Evolutionary conservation across 2,797 vertebrate species (phyloP).

Genomic region (Myiothlypis chrysogaster): DNA sequence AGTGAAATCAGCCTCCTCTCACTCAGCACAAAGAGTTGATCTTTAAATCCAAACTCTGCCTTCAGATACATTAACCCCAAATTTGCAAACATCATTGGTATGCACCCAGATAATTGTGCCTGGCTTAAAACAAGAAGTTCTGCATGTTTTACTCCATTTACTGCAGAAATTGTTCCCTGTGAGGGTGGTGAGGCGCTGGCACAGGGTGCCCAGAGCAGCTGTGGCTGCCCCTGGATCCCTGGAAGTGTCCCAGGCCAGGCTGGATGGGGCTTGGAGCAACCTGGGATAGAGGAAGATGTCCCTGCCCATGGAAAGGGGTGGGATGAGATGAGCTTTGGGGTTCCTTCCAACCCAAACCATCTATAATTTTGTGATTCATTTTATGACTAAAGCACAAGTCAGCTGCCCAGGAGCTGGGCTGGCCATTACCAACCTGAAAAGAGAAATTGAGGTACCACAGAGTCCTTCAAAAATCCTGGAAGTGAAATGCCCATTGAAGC

Average conservation of each 20-base stretch:
- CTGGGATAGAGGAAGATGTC: background rate
- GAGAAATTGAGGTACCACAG: background rate
- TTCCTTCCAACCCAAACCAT: background rate
- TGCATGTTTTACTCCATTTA: background rate
- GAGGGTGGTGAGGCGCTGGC: rapidly evolving
- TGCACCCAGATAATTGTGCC: background rate
- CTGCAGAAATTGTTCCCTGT: background rate
- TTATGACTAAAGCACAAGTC: background rate
- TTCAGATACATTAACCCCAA: background rate
- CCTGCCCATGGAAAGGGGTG: too few relatives aligned
- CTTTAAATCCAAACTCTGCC: background rate
- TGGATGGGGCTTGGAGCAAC: background rate
- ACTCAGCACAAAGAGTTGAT: background rate
- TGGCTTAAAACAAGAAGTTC: background rate
- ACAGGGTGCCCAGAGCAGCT: background rate
- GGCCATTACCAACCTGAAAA: background rate
- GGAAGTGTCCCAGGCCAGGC: rapidly evolving
- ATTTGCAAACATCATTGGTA: background rate
- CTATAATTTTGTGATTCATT: background rate
- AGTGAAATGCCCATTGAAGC: background rate
- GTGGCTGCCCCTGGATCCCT: background rate
- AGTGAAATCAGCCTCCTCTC: background rate
- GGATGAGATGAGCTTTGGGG: background rate
- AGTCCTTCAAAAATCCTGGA: background rate
- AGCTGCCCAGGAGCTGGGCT: background rate